phyloP scores from a whole-genome alignment of 2,797 vertebrate genomes.

The Hybognathus amarus region DNA sequence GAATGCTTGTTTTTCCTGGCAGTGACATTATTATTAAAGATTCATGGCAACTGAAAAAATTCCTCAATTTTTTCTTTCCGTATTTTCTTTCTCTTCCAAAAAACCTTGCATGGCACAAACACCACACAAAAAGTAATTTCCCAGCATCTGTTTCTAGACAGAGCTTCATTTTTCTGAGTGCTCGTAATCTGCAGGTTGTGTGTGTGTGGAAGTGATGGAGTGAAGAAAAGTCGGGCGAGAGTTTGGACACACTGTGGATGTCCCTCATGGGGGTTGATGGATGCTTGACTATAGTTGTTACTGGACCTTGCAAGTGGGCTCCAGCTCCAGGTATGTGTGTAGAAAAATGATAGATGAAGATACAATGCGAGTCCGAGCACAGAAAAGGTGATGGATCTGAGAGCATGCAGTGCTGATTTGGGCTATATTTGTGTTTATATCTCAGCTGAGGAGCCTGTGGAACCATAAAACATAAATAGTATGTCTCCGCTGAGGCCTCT shows the following conservation, averaged over 20 bases:
- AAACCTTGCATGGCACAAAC: constrained; percentile 28
- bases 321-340: not conserved
- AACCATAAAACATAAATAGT: constrained; percentile 35
- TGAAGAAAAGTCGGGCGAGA: constrained; percentile 11
- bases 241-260: not conserved
- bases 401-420: constrained; percentile 21
- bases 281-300: not conserved
- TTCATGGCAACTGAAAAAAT: not conserved
- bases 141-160: constrained; percentile 42
- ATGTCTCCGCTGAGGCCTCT: constrained; percentile 39
- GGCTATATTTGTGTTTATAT: constrained; percentile 25
- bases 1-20: constrained; percentile 59
- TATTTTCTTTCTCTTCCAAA: not conserved
- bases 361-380: constrained; percentile 41
- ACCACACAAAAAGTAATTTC: constrained; percentile 28
- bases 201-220: constrained; percentile 43
- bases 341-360: constrained; percentile 51
- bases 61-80: not conserved
- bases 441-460: constrained; percentile 20
- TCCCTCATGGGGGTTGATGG: not conserved
- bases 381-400: constrained; percentile 53
- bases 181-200: constrained; percentile 43
- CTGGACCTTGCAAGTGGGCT: not conserved
- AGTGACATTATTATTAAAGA: constrained; percentile 1
- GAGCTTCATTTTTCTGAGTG: constrained; percentile 22